These are phyloP conservation scores for Cantharis rustica DNA, from an alignment of 2,888 invertebrate species.

Conservation along the genomic window DNA sequence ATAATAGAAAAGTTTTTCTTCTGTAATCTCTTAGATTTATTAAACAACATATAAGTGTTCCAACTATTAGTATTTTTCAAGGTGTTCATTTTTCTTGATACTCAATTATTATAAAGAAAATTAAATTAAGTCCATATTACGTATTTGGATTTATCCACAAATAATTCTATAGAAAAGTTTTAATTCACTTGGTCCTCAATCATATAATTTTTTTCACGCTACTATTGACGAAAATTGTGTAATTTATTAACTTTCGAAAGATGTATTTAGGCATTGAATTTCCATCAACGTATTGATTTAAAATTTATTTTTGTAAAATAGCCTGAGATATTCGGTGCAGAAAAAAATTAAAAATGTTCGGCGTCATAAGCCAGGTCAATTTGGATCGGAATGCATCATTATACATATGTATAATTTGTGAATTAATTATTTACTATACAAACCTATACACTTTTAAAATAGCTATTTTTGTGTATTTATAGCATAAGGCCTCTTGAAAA, in stretches of 20 bases:
- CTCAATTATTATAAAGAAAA: too few relatives aligned
- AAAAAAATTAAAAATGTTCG: too few relatives aligned
- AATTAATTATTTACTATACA: background rate
- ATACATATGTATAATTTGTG: background rate
- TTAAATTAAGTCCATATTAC: too few relatives aligned
- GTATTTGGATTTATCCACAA: background rate
- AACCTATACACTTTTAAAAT: background rate
- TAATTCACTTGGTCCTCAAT: background rate
- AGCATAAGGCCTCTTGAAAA: background rate
- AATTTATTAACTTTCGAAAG: too few relatives aligned
- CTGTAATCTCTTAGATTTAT: background rate
- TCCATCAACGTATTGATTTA: too few relatives aligned
- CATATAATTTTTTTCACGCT: too few relatives aligned
- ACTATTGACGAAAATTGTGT: too few relatives aligned
- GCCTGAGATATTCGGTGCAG: too few relatives aligned
- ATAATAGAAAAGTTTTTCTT: background rate
- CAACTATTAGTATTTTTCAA: background rate
- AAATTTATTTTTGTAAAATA: too few relatives aligned
- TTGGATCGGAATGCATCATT: too few relatives aligned
- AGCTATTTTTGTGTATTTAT: background rate
- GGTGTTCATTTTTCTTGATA: background rate
- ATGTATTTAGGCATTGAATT: too few relatives aligned
- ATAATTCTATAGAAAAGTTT: background rate
- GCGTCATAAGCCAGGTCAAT: too few relatives aligned
- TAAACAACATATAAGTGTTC: background rate